Evolutionary conservation across 1,140 invertebrate species (phyloP).

Genomic region (Leptinotarsa lineolata): DNA sequence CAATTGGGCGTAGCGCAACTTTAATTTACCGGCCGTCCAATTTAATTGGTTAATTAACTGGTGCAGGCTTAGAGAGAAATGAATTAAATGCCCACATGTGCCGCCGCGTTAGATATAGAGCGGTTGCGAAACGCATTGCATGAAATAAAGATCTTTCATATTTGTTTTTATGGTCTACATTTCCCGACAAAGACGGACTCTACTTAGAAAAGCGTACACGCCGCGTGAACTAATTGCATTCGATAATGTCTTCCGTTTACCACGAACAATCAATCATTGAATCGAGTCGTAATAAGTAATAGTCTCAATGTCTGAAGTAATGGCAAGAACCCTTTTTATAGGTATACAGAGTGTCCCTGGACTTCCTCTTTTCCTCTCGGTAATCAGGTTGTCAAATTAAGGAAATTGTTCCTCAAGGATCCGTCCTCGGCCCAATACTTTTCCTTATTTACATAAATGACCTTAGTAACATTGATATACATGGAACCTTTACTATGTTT

Average conservation of each 20-base stretch:
- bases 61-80: conserved; percentile 19
- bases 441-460: too few species aligned
- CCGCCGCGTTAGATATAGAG: background rate
- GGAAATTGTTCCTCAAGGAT: too few species aligned
- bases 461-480: too few species aligned
- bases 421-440: too few species aligned
- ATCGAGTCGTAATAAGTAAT: too few species aligned
- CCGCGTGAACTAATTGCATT: conserved; percentile 7
- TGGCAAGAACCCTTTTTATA: too few species aligned
- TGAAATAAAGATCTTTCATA: conserved; percentile 1
- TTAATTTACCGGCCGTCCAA: conserved; percentile 14
- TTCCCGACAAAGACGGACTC: background rate
- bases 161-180: conserved; percentile 20
- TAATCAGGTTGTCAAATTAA: too few species aligned
- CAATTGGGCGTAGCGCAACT: conserved; percentile 22
- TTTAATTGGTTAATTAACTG: conserved; percentile 22
- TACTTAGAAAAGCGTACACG: background rate
- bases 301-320: too few species aligned
- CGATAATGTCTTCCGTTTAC: background rate
- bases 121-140: background rate
- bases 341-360: too few species aligned
- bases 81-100: conserved; percentile 20
- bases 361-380: too few species aligned
- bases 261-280: background rate
- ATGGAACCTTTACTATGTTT: too few species aligned